A percentile compares a stretch with the other conserved stretches of the same genome.
Conservation (phyloP, 2,888 invertebrate species). For the Choristoneura rosaceana region DNA sequence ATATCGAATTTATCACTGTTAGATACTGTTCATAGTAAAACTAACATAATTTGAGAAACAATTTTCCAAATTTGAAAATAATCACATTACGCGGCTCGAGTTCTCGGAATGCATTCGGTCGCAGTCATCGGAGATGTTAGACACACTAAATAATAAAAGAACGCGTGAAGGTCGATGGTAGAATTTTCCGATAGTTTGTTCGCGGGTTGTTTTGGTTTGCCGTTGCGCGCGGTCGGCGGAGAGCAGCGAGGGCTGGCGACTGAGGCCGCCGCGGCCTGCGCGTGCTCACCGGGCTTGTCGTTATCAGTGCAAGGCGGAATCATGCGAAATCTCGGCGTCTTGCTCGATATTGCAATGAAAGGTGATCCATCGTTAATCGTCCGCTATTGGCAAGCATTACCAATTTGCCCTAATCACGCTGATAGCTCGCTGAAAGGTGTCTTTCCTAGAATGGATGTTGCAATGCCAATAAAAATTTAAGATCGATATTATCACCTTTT, state of each 20-base stretch:
- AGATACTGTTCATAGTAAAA: constrained; percentile 15
- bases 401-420: constrained; percentile 17
- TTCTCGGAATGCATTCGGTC: constrained; percentile 14
- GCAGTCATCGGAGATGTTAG: constrained; percentile 32
- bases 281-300: constrained; percentile 51
- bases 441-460: neutral
- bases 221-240: constrained; percentile 46
- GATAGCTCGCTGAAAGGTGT: constrained; percentile 1
- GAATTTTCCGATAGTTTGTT: constrained; percentile 60
- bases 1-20: constrained; percentile 48
- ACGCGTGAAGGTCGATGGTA: constrained; percentile 69
- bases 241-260: constrained; percentile 57
- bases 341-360: constrained; percentile 39
- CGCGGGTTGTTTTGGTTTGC: constrained; percentile 37
- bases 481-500: neutral
- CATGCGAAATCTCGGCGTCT: constrained; percentile 63
- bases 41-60: constrained; percentile 20
- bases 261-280: constrained; percentile 48
- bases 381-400: constrained; percentile 20
- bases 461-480: neutral
- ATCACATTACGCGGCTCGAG: constrained; percentile 12
- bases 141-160: constrained; percentile 52
- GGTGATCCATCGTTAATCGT: constrained; percentile 41
- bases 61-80: constrained; percentile 15
- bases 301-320: constrained; percentile 74